phyloP scores from a whole-genome alignment of 2,888 invertebrate species.

The Coelopa pilipes region DNA sequence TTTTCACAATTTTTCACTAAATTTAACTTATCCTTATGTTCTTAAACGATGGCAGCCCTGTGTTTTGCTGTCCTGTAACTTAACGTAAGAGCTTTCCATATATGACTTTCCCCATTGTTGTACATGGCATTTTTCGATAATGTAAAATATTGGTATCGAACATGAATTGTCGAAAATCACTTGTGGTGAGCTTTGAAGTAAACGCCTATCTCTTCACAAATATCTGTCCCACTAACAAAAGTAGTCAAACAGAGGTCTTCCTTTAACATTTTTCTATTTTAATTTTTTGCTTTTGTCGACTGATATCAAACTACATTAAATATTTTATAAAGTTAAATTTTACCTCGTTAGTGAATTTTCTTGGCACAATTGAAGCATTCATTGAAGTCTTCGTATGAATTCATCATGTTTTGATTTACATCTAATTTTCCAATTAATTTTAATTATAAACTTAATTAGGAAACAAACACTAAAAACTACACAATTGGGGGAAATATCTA shows the following conservation, averaged over 20 bases:
- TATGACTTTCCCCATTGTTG: too few relatives aligned
- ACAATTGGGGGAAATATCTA: conserved; percentile 44
- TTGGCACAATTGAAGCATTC: not conserved
- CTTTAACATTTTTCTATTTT: not conserved
- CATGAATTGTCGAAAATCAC: too few relatives aligned
- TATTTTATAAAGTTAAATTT: not conserved
- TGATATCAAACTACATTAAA: not conserved
- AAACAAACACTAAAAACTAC: conserved; percentile 50
- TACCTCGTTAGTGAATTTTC: not conserved
- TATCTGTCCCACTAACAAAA: too few relatives aligned
- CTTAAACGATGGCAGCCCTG: too few relatives aligned
- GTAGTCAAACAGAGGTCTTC: not conserved
- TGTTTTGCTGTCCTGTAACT: too few relatives aligned
- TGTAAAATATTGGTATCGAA: too few relatives aligned
- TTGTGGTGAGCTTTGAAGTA: too few relatives aligned
- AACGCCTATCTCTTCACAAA: too few relatives aligned
- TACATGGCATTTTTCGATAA: too few relatives aligned
- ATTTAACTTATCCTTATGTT: too few relatives aligned
- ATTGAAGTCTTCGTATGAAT: not conserved
- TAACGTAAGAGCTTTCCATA: too few relatives aligned
- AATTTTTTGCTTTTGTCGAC: not conserved
- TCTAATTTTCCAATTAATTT: conserved; percentile 67
- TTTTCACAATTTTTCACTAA: too few relatives aligned
- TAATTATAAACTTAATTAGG: conserved; percentile 67
- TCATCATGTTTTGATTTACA: conserved; percentile 38